Conservation (phyloP, 2,797 vertebrate genomes). For the Hoplostethus atlanticus region DNA sequence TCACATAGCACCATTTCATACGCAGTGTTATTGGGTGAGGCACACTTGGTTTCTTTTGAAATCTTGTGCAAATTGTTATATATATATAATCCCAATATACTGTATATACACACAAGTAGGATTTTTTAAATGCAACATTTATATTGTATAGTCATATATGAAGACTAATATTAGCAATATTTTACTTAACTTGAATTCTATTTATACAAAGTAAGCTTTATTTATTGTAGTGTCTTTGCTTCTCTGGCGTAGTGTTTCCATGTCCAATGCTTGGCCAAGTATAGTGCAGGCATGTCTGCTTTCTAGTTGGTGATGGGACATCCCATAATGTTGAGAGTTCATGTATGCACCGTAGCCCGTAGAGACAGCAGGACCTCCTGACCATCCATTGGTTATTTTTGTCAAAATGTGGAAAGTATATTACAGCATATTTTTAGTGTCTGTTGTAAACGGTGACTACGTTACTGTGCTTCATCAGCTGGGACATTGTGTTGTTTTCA, state of each 20-base stretch:
- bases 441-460: neutral
- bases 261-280: slow-evolving; percentile 44
- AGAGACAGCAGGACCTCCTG: neutral
- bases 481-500: neutral
- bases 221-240: slow-evolving; percentile 70
- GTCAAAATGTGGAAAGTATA: slow-evolving; percentile 1
- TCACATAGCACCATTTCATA: slow-evolving; percentile 14
- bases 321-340: neutral
- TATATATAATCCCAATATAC: slow-evolving; percentile 55
- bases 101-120: slow-evolving; percentile 71
- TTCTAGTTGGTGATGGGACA: no score
- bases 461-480: slow-evolving; percentile 14
- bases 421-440: slow-evolving; percentile 11
- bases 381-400: neutral
- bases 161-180: slow-evolving; percentile 82
- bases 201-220: slow-evolving; percentile 83
- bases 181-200: slow-evolving; percentile 74
- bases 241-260: slow-evolving; percentile 29
- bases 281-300: neutral
- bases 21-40: neutral
- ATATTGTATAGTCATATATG: slow-evolving; percentile 78
- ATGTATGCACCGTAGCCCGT: neutral
- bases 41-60: slow-evolving; percentile 21
- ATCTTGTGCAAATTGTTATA: slow-evolving; percentile 43
- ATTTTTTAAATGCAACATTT: slow-evolving; percentile 76